Percentiles rank a stretch among this genome's conserved stretches.
Evolutionary conservation across 1,140 invertebrate species (phyloP).

Genomic region (Tetramorium parvispinum): DNA sequence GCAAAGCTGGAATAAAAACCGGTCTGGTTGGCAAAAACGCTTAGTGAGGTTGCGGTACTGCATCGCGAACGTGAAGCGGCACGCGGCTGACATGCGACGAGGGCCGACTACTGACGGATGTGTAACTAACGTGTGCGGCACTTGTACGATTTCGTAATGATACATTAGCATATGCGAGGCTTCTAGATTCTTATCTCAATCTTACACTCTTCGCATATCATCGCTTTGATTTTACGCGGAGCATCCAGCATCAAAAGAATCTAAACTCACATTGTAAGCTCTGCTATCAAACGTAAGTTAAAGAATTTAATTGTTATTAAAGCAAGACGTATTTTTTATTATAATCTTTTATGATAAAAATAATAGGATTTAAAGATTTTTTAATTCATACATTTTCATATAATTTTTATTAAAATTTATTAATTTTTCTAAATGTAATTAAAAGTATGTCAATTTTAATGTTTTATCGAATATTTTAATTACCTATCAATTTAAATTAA

Average conservation of each 20-base stretch:
- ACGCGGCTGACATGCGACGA: constrained; percentile 50
- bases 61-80: constrained; percentile 24
- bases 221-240: neutral
- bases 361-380: neutral
- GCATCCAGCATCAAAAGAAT: neutral
- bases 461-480: neutral
- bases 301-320: neutral
- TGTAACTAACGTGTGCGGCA: neutral
- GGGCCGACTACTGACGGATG: constrained; percentile 36
- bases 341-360: neutral
- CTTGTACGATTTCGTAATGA: constrained; percentile 26
- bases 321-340: neutral
- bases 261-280: no score
- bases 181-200: neutral
- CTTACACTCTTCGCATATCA: neutral
- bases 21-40: constrained; percentile 22
- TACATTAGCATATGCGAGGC: neutral
- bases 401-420: neutral
- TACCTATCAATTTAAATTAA: neutral
- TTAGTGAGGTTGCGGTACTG: neutral
- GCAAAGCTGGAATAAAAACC: constrained; percentile 50
- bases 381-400: neutral
- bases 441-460: neutral
- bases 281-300: neutral
- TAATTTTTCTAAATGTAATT: neutral